Conservation (phyloP, 2,888 invertebrate genomes). For the Oscheius sp. region DNA sequence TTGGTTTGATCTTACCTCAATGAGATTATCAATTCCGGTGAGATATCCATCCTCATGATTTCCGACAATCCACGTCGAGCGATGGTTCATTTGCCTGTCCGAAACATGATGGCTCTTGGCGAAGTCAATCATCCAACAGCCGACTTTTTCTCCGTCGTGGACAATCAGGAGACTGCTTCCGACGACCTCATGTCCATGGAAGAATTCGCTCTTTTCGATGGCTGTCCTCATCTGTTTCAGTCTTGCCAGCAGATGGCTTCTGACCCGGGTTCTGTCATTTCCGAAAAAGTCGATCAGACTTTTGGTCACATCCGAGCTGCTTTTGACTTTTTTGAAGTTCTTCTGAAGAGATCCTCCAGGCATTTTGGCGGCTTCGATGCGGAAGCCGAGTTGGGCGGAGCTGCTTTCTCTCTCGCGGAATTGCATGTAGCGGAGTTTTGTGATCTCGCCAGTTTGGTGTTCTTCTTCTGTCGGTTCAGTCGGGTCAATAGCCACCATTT, state of each 20-base stretch:
- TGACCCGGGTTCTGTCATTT: slow-evolving; percentile 70
- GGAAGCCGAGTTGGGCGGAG: slow-evolving; percentile 90
- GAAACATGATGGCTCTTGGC: slow-evolving; percentile 88
- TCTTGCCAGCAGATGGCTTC: slow-evolving; percentile 81
- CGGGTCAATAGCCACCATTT: slow-evolving; percentile 92
- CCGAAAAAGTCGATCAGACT: slow-evolving; percentile 67
- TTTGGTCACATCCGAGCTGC: slow-evolving; percentile 79
- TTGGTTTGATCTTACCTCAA: slow-evolving; percentile 75
- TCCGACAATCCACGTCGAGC: slow-evolving; percentile 87
- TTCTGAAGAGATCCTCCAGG: slow-evolving; percentile 76
- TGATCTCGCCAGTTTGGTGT: slow-evolving; percentile 80
- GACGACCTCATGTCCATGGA: slow-evolving; percentile 88
- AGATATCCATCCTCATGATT: slow-evolving; percentile 96
- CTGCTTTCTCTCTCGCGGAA: slow-evolving; percentile 93
- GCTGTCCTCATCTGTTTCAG: slow-evolving; percentile 83
- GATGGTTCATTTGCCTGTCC: slow-evolving; percentile 80
- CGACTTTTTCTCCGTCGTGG: slow-evolving; percentile 87
- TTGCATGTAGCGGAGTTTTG: slow-evolving; percentile 94
- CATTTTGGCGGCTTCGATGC: slow-evolving; percentile 91
- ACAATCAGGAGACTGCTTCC: slow-evolving; percentile 93
- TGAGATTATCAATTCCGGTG: slow-evolving; percentile 90
- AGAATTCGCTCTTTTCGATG: slow-evolving; percentile 89
- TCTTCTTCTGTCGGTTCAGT: slow-evolving; percentile 87
- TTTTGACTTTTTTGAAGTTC: slow-evolving; percentile 88
- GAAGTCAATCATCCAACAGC: slow-evolving; percentile 96